Evolutionary conservation across 2,113 vertebrate species (phyloP), one percentile per base, ranked within the genome.

Genomic region (Hippocampus comes): DNA sequence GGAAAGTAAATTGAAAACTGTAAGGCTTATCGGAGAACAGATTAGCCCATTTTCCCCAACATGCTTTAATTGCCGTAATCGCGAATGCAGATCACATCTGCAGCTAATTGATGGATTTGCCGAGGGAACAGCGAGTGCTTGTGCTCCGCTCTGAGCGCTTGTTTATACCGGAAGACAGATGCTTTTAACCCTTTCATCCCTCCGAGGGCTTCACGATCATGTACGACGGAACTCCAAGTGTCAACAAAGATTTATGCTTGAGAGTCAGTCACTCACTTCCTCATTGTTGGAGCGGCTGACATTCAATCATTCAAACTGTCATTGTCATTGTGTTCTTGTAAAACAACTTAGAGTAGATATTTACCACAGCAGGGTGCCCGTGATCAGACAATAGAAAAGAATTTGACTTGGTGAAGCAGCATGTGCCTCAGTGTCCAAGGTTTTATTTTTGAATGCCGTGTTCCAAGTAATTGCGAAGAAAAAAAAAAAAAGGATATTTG

Each of bases 91-190:
- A 93, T 92, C 91, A 91, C 91, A 91, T 93, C 89, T 91, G 87
- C 82, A 76, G 85, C 85, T 92, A 91, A 93, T 90, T 91, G 91
- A 92, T 89, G 91, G 92, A 93, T 93, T 92, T 93, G 87, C 88
- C 81, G 84, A 79, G 86, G 88, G 90, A 91, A 87, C 86, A 86
- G 78, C 84, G 87, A 88, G 81, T 73, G 78, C 83, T 78, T 79
- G 14, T 25, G 70, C 84, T 89, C 86, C 77, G 70, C 75, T 74
- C 85, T 84, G 85, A 82, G 76, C 83, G 77, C 61, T 68, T 88
- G 87, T 91, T 91, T 89, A 89, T 92, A 87, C 80, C 82, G 79
- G 82, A 79, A 81, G 67, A 78, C 81, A 77, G 82, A 83, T 77
- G 78, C 68, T 82, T 91, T 89, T 90, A 91, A 87, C 77, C 78